Evolutionary conservation across 2,888 invertebrate species (phyloP).

Genomic region (Nebria salina): DNA sequence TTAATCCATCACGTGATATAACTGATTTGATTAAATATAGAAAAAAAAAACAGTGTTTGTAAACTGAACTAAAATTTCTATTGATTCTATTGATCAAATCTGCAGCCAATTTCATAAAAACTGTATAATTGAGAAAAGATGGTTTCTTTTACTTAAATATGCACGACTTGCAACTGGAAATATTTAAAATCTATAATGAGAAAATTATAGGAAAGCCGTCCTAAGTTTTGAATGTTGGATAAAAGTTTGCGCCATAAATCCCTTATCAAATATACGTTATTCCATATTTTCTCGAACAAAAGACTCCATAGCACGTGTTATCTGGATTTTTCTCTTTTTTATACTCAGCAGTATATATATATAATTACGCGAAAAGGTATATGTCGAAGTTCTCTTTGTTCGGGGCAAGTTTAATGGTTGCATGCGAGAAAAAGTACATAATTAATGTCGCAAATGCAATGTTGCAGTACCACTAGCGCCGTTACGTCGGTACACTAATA

Average conservation of each 20-base stretch:
- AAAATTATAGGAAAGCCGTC: no score
- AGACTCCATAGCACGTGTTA: not conserved
- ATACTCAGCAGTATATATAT: not conserved
- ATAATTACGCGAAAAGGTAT: constrained; percentile 34
- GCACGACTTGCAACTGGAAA: no score
- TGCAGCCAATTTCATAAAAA: not conserved
- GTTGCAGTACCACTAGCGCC: constrained; percentile 6
- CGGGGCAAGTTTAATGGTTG: constrained; percentile 20
- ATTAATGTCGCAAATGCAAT: constrained; percentile 34
- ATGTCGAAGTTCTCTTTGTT: constrained; percentile 38
- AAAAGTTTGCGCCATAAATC: not conserved
- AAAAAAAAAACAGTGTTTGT: no score
- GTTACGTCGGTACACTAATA: not conserved
- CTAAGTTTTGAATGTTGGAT: no score
- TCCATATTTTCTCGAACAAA: not conserved
- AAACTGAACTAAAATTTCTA: not conserved
- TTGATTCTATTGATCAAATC: not conserved
- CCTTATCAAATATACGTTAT: not conserved
- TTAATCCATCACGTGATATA: not conserved
- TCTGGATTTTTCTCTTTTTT: not conserved
- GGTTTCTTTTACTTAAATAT: no score
- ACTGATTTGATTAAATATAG: not conserved
- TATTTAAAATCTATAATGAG: no score
- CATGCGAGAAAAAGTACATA: constrained; percentile 39
- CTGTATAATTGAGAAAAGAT: no score